These are phyloP conservation scores for Drosophila falleni DNA, from an alignment of 2,888 invertebrate species.

Conservation along the genomic window DNA sequence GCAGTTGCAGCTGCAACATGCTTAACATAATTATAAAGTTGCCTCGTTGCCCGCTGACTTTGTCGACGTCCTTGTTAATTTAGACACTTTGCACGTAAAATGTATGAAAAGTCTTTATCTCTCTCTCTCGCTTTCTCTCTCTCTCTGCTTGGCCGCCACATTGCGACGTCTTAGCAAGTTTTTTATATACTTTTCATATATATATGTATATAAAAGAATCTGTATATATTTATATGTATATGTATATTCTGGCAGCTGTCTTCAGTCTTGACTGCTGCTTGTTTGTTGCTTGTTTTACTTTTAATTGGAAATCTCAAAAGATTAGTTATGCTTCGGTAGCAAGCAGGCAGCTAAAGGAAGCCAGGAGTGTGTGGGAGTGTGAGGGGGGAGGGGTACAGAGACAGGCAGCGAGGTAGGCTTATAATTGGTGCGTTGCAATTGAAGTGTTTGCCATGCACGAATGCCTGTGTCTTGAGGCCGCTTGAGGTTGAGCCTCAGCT, in stretches of 20 bases:
- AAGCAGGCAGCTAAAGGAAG: constrained; percentile 47
- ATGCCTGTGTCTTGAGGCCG: constrained; percentile 77
- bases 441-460: constrained; percentile 78
- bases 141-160: constrained; percentile 8
- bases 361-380: not conserved
- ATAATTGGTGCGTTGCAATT: constrained; percentile 81
- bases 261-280: constrained; percentile 20
- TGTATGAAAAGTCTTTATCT: constrained; percentile 60
- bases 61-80: constrained; percentile 79
- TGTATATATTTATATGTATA: not conserved
- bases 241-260: constrained; percentile 24
- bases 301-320: constrained; percentile 82
- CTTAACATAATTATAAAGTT: constrained; percentile 82
- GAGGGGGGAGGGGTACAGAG: not conserved
- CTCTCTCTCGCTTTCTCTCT: not conserved
- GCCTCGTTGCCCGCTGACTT: constrained; percentile 60
- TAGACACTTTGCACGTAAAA: constrained; percentile 82
- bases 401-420: constrained; percentile 50
- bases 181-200: constrained; percentile 29
- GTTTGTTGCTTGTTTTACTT: constrained; percentile 75
- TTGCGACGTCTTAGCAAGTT: constrained; percentile 37
- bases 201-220: not conserved
- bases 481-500: constrained; percentile 45
- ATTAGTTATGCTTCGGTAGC: constrained; percentile 81
- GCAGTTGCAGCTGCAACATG: constrained; percentile 58